These are phyloP conservation scores for Capitulum mitella DNA, from an alignment of 2,888 invertebrate species.

Conservation along the genomic window DNA sequence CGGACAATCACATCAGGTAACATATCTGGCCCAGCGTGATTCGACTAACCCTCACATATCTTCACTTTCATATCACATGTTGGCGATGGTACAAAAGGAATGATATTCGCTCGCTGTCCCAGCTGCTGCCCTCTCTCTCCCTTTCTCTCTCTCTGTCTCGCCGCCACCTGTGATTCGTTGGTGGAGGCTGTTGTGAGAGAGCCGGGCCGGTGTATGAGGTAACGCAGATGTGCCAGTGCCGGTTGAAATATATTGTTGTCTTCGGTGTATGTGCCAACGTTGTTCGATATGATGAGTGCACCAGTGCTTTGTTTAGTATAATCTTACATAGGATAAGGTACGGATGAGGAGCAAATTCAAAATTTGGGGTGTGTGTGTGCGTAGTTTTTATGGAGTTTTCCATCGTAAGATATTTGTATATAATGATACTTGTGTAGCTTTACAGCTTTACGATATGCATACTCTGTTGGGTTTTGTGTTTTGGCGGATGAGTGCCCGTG, in stretches of 20 bases:
- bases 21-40: constrained; percentile 4
- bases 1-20: constrained; percentile 3
- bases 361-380: not conserved
- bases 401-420: constrained; percentile 21
- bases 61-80: constrained; percentile 18
- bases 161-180: constrained; percentile 20
- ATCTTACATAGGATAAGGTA: not conserved
- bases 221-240: not conserved
- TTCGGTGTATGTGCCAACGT: constrained; percentile 25
- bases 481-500: not conserved
- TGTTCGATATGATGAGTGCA: not conserved
- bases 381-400: constrained; percentile 23
- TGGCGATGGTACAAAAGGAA: constrained; percentile 21
- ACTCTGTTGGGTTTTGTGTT: constrained; percentile 12
- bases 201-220: not conserved
- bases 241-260: constrained; percentile 16
- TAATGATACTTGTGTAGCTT: constrained; percentile 9
- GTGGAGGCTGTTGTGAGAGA: not conserved
- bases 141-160: no score
- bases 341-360: not conserved
- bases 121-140: no score
- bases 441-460: constrained; percentile 14
- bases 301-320: constrained; percentile 5
- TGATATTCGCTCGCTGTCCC: not conserved
- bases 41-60: not conserved